Evolutionary conservation across 2,888 invertebrate genomes (phyloP).

Genomic region (Ischnura elegans): DNA sequence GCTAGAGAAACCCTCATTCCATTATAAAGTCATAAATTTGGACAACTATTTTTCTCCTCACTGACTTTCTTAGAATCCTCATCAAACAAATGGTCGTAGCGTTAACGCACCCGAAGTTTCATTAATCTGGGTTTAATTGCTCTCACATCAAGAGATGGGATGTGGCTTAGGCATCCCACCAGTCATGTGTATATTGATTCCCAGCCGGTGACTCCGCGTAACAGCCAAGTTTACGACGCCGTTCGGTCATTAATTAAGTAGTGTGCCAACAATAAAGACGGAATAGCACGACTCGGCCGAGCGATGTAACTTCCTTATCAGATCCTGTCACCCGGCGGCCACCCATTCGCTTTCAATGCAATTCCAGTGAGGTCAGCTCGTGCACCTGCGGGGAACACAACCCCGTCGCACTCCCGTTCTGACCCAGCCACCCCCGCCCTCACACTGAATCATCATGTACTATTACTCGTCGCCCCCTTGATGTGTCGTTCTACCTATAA

Average conservation of each 20-base stretch:
- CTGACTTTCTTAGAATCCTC: too few relatives aligned
- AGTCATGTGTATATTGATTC: not conserved
- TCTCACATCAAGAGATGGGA: not conserved
- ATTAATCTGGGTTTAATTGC: not conserved
- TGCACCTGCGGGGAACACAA: not conserved
- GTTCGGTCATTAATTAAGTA: not conserved
- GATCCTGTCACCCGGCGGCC: not conserved
- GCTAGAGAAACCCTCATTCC: too few relatives aligned
- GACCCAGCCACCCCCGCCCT: too few relatives aligned
- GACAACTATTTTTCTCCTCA: too few relatives aligned
- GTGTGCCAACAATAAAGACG: not conserved
- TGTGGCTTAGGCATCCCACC: not conserved
- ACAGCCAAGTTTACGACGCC: not conserved
- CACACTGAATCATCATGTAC: too few relatives aligned
- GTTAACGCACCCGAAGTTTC: not conserved
- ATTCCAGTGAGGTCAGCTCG: not conserved
- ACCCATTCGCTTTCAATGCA: not conserved
- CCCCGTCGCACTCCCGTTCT: too few relatives aligned
- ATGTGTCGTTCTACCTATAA: too few relatives aligned
- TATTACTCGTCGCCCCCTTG: too few relatives aligned
- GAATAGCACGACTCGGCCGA: not conserved
- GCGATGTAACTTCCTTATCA: not conserved
- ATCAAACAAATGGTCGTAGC: not conserved
- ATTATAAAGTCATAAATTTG: too few relatives aligned
- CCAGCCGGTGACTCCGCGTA: not conserved